Base-by-base conservation (phyloP, 2,888 invertebrate species). In the Leptinotarsa rubiginosa region DNA sequence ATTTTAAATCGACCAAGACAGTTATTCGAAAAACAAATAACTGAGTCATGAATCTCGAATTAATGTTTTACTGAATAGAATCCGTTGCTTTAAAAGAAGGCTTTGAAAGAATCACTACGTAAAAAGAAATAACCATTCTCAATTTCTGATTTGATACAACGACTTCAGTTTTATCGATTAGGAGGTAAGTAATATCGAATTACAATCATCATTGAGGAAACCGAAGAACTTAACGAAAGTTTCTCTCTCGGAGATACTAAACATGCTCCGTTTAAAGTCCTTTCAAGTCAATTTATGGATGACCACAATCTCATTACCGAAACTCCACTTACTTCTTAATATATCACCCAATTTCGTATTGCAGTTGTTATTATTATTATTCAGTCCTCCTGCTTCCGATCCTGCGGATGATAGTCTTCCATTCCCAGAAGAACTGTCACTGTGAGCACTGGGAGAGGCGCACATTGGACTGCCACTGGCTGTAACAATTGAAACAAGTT, bases 361-460 rank as follows among this genome's bases (percentile, higher is more conserved):
- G 85, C 92, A 92, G 85, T 92, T 92, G 84, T 90, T 92, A 85
- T 91, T 92, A 85, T 94, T 94, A 84, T 93, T 92, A 82, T 93
- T 92, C 65, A 94, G 87, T 85, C 89, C 91, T 86, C 92, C 93
- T 76, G 92, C 91, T 89, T 95, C 95, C 20, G 95, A 94, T 22
- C 94, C 93, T 47, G 94, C 93, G 25, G 95, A 95, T 12, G 95
- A 94, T 5, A 95, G 89, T 72, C 95, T 91, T 70, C 95, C 95
- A 84, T 94, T 95, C 78, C 91, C 91, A 47, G 95, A 95, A 31
- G 95, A 95, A 84, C 95, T 95, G 87, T 96, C 96, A 65, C 95
- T 95, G 87, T 95, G 95, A 22, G 94, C 94, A 54, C 95, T 95
- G 1, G 96, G 96, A 65, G 95, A 95, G 18, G 95, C 94, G 81